Percentiles rank a stretch among this genome's conserved stretches.
These are phyloP conservation scores for Galemys pyrenaicus DNA, from an alignment of 2,113 vertebrate species.

Conservation along the genomic window DNA sequence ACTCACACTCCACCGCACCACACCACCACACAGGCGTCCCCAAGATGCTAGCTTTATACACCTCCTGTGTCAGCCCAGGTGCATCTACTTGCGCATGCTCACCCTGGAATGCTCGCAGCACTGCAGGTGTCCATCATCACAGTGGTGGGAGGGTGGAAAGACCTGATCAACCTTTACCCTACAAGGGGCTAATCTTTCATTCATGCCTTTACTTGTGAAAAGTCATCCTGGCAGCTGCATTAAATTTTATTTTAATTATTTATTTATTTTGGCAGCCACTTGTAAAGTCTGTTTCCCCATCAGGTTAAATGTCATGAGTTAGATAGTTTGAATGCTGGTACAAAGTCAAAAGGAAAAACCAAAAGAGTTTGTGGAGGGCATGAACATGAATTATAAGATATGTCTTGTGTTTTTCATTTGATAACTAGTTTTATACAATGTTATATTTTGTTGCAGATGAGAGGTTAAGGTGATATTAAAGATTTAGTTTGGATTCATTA, in stretches of 20 bases:
- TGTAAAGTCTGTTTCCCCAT: not conserved
- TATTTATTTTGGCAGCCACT: not conserved
- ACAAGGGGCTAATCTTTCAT: not conserved
- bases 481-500: constrained; percentile 30
- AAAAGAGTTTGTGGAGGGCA: not conserved
- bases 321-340: not conserved
- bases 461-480: constrained; percentile 14
- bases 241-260: not conserved
- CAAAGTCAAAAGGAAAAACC: not conserved
- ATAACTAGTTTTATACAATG: not conserved
- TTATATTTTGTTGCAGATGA: not conserved
- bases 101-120: too few species aligned
- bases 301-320: not conserved
- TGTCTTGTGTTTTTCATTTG: constrained; percentile 8
- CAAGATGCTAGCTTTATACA: too few species aligned
- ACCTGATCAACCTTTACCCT: too few species aligned
- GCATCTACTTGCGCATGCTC: too few species aligned
- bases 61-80: too few species aligned
- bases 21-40: too few species aligned
- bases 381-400: not conserved
- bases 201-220: not conserved
- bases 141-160: too few species aligned
- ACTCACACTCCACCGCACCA: too few species aligned
- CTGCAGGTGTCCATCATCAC: too few species aligned
- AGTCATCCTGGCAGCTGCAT: not conserved